Conservation (phyloP, 2,888 invertebrate species). For the Junonia oenone region DNA sequence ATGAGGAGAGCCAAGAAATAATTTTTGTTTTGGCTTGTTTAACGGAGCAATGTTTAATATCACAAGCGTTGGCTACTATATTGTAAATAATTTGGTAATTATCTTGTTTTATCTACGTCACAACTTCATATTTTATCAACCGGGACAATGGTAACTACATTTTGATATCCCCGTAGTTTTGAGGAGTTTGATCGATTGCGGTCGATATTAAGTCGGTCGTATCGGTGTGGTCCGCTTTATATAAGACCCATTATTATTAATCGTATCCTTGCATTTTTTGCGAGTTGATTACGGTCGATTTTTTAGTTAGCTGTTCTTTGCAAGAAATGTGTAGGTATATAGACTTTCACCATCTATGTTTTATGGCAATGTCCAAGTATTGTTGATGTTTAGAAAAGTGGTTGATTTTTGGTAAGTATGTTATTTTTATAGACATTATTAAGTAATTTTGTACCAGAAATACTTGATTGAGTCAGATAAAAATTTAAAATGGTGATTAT, state of each 20-base stretch:
- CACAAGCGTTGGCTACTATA: too few species aligned
- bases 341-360: too few species aligned
- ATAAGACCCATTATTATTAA: conserved; percentile 38
- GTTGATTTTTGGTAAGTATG: too few species aligned
- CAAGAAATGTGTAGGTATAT: too few species aligned
- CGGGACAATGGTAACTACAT: conserved; percentile 74
- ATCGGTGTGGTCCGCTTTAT: conserved; percentile 36
- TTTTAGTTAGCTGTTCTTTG: background rate
- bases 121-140: conserved; percentile 73
- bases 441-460: conserved; percentile 77
- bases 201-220: conserved; percentile 30
- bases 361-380: too few species aligned
- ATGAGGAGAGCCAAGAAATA: too few species aligned
- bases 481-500: too few species aligned
- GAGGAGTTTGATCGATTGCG: conserved; percentile 64
- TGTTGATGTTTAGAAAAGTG: too few species aligned
- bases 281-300: background rate
- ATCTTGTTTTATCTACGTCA: conserved; percentile 76
- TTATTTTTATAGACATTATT: conserved; percentile 73
- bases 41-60: too few species aligned
- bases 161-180: conserved; percentile 70
- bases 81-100: too few species aligned
- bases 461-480: too few species aligned
- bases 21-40: too few species aligned
- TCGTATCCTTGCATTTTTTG: conserved; percentile 28